Base-by-base conservation (phyloP, 2,797 vertebrate species). In the Lagocephalus sceleratus region DNA sequence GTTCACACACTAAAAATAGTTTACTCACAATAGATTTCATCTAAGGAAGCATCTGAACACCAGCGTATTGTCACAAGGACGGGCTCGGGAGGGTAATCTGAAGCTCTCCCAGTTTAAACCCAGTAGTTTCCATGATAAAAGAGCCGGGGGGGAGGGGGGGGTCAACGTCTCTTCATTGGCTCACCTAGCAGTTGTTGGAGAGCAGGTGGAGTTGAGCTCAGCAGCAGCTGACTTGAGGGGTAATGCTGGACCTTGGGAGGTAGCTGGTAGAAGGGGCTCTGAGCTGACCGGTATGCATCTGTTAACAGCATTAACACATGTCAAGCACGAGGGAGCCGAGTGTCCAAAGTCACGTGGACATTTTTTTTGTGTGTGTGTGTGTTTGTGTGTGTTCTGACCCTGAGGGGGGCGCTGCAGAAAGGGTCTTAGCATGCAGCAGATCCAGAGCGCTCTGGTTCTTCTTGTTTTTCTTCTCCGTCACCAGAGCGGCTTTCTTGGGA, bases 201-300 rank as follows among this genome's bases (percentile, higher is more conserved):
- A 73, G 91, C 96, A 12, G 94, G 95, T 1, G 97, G 96, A 68
- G 94, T 93, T 7, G 92, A 90, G 35, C 94, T 88, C 81, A 94
- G 86, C 84, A 97, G 88, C 79, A 97, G 90, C 70, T 96, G 95
- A 87, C 90, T 93, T 2, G 95, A 86, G 25, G 94, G 88, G 84
- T 94, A 97, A 89, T 95, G 92, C 81, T 95, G 95, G 78, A 93
- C 93, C 89, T 95, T 96, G 40, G 95, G 95, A 98, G 97, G 97
- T 96, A 98, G 95, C 91, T 96, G 96, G 86, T 95, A 98, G 85
- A 92, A 96, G 5, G 95, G 93, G 82, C 94, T 97, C 73, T 93
- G 94, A 92, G 97, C 93, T 89, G 94, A 92, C 90, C 93, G 91
- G 91, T 94, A 96, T 39, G 90, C 89, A 89, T 98, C 97, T 99